Base-by-base conservation (phyloP, 2,113 vertebrate species). In the Lophura nycthemera region DNA sequence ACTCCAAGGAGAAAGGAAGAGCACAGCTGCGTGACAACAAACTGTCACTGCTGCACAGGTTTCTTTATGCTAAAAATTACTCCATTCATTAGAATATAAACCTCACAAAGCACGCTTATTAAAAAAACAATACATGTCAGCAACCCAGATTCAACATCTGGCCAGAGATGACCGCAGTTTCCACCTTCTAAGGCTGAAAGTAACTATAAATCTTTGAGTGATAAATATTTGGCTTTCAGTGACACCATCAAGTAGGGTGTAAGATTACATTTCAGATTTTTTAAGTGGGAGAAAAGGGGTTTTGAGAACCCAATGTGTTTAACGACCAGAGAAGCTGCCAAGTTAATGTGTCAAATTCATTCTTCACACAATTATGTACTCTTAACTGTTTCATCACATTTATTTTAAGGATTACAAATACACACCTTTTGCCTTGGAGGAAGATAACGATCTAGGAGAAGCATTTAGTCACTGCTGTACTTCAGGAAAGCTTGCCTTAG, bases 171-270 rank as follows among this genome's bases (percentile, higher is more conserved):
- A 56, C 81, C 71, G 89, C 78, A 71, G 34, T 90, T 96, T 87
- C 65, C 21, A 82, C 60, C 14, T 79, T 56, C 27, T 86, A 89
- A 93, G 69, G 42, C 43, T 90, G 70, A 94, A 96, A 95, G 85
- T 70, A 86, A 71, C 75, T 57, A 4, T 72, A 92, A 80, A 76
- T 91, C 40, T 91, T 89, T 45, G 47, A 88, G 87, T 25, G 60
- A 56, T 85, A 91, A 92, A 95, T 86, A 92, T 91, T 91, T 95
- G 63, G 22, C 57, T 92, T 96, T 92, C 77, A 96, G 73, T 61
- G 32, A 56, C 32, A 48, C 29, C 38, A 54, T 45, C 25, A 71
- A 70, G 42, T 69, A 67, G 30, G 38, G 5, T 43, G n/a, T 57
- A 78, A 63, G 42, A 73, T 67, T 65, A 91, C 64, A 82, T 76